Base-by-base conservation (phyloP, 2,797 vertebrate genomes). In the Ispidina picta region DNA sequence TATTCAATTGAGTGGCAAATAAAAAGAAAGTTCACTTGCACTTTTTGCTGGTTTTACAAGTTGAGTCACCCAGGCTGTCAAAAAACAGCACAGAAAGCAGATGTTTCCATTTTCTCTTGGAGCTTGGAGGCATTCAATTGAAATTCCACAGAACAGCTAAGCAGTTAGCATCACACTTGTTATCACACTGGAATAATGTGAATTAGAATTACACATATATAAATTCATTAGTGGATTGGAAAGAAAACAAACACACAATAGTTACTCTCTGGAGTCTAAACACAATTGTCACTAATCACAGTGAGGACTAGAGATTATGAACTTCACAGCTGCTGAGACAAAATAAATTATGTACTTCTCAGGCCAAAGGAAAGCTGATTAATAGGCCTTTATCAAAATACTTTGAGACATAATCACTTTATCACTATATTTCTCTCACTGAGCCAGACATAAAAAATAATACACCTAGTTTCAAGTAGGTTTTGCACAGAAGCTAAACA, bases 181-280 rank as follows among this genome's bases (percentile, higher is more conserved):
- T 94, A 83, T 72, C 59, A 72, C 49, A 89, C 25, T 91, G 70
- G 70, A 91, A 89, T 92, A 86, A 82, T 51, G 87, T 69, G 85
- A 88, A 92, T 91, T 83, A 86, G 76, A 92, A 84, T 88, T 76
- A 86, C 52, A 68, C 54, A 71, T 81, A 54, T 58, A 95, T 93
- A 77, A 89, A 64, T 81, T 95, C 76, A 94, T 92, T 92, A 90
- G 74, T 55, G 74, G 25, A 5, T 43, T 92, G 77, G 71, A 83
- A 92, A 82, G 48, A 74, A 95, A 94, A 71, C 62, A 91, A 86
- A 89, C 43, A 79, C 43, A 81, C 70, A 82, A 71, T 51, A 90
- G 87, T 69, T 86, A 69, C 69, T 88, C 49, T 66, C 44, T 90
- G 56, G 29, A 89, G 49, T 69, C 54, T 92, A 92, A 93, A 90